Conservation (phyloP, 2,888 invertebrate genomes). For the Acleris holmiana region DNA sequence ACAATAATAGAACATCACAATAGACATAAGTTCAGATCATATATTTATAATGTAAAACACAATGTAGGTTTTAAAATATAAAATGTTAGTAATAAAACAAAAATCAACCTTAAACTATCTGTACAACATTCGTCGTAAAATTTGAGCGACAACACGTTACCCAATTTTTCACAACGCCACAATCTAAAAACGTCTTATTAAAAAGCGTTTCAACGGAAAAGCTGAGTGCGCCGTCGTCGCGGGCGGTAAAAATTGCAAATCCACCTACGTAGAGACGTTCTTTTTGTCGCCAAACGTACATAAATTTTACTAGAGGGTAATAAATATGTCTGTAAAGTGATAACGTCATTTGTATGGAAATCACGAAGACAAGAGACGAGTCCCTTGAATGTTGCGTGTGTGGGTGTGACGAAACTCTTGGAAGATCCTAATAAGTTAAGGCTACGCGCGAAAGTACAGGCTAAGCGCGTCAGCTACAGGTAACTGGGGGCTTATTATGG, state of each 20-base stretch:
- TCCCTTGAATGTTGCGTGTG: neutral
- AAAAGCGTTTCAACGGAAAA: conserved; percentile 23
- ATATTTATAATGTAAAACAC: no score
- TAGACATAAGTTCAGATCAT: no score
- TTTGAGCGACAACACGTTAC: conserved; percentile 10
- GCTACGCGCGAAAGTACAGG: no score
- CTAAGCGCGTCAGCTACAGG: no score
- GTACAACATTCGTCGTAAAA: neutral
- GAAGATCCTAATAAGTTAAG: no score
- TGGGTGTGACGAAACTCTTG: no score
- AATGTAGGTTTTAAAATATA: no score
- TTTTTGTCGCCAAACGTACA: conserved; percentile 36
- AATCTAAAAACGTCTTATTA: conserved; percentile 33
- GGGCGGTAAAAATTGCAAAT: conserved; percentile 26
- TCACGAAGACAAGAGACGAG: conserved; percentile 23
- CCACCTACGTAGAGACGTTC: conserved; percentile 19
- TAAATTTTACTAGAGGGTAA: conserved; percentile 31
- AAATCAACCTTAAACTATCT: neutral
- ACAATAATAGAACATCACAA: no score
- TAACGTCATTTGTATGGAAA: conserved; percentile 37
- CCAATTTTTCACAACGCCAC: conserved; percentile 9
- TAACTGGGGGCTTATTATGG: no score
- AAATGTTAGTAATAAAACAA: neutral
- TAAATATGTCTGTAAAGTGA: conserved; percentile 38
- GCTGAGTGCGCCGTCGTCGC: conserved; percentile 3